Evolutionary conservation across 2,888 invertebrate species (phyloP).

Genomic region (Papilio elwesi): DNA sequence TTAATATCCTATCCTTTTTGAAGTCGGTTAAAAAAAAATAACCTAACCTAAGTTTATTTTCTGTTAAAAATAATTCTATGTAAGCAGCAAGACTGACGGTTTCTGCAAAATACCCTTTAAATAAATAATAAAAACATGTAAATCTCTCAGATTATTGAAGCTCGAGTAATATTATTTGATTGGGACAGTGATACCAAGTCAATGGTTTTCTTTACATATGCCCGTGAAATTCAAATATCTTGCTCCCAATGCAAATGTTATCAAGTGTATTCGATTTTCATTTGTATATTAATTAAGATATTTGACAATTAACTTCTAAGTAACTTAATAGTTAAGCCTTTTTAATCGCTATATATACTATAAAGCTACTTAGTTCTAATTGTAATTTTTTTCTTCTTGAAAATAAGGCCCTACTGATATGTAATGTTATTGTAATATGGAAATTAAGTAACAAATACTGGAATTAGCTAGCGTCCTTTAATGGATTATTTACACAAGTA

Average conservation of each 20-base stretch:
- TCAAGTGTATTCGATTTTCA: too few species aligned
- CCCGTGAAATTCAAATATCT: constrained; percentile 23
- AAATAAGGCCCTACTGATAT: neutral
- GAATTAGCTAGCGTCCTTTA: too few species aligned
- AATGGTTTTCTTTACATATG: constrained; percentile 37
- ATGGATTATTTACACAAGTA: neutral
- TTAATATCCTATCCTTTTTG: too few species aligned
- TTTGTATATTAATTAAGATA: too few species aligned
- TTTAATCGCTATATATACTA: too few species aligned
- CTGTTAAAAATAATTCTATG: constrained; percentile 46
- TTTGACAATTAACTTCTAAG: too few species aligned
- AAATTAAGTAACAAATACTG: neutral
- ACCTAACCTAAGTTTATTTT: neutral
- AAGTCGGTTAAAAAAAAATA: too few species aligned
- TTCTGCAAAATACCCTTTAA: constrained; percentile 77
- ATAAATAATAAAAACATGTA: constrained; percentile 76
- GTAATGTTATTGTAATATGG: neutral
- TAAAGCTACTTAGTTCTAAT: too few species aligned
- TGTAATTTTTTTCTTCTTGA: neutral
- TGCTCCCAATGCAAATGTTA: neutral
- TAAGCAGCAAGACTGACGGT: constrained; percentile 55
- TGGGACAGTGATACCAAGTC: constrained; percentile 24
- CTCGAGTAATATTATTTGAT: constrained; percentile 29
- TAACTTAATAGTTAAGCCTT: too few species aligned
- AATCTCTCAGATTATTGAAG: constrained; percentile 57